Conservation (phyloP, 2,888 invertebrate genomes). For the Alentia gelatinosa region DNA sequence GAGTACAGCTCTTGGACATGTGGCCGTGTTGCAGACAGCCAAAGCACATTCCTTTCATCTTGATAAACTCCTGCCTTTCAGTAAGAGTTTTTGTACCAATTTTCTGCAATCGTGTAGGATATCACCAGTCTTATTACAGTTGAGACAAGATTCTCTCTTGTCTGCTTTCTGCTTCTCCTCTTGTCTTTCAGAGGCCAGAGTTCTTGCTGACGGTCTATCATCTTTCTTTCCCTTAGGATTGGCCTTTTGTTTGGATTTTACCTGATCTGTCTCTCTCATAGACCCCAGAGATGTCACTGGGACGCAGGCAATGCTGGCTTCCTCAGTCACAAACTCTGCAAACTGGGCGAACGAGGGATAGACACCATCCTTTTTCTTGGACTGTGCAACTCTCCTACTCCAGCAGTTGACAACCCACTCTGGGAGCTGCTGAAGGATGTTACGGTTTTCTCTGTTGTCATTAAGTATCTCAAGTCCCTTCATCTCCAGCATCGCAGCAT, state of each 20-base stretch:
- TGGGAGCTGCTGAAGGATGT: constrained; percentile 61
- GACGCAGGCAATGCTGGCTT: constrained; percentile 64
- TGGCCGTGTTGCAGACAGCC: constrained; percentile 66
- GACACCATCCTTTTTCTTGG: constrained; percentile 19
- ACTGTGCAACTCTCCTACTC: constrained; percentile 36
- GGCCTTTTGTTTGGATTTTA: neutral
- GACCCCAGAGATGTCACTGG: constrained; percentile 60
- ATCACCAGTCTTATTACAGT: neutral
- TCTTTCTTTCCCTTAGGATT: neutral
- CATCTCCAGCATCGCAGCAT: constrained; percentile 34
- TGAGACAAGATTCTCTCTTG: neutral
- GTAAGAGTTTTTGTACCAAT: neutral
- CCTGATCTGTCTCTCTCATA: neutral
- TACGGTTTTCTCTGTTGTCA: too few relatives aligned
- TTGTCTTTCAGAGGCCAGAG: neutral
- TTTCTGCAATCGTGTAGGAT: neutral
- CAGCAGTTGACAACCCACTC: constrained; percentile 49
- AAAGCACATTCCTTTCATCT: constrained; percentile 63
- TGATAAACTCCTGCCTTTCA: constrained; percentile 37
- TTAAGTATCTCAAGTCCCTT: neutral
- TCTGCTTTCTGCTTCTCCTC: too few relatives aligned
- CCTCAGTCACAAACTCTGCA: constrained; percentile 58
- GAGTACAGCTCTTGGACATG: constrained; percentile 61
- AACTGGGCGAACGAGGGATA: constrained; percentile 62
- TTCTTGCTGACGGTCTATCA: neutral